Evolutionary conservation across 2,797 vertebrate species (phyloP), one percentile per base, ranked within the genome.

Genomic region (Enteromius argenteus): DNA sequence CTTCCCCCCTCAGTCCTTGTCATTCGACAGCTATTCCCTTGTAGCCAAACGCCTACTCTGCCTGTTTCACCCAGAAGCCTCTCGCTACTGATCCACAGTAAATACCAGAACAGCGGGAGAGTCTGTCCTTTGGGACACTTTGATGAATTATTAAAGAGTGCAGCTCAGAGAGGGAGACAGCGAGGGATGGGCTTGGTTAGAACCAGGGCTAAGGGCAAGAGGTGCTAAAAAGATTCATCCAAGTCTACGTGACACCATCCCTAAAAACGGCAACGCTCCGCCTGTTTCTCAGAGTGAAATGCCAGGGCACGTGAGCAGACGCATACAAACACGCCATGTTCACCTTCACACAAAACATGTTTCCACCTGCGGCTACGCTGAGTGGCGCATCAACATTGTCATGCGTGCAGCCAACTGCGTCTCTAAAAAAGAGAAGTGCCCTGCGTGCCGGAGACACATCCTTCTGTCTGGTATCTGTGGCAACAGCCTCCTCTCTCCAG

Each of bases 141-240:
- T 85, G 85, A 89, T 90, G 51, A 89, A 90, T 89, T 90, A 90
- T 90, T 90, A 86, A 90, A 88, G 32, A 71, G 72, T 58, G 64
- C 68, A 68, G 53, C 19, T 79, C 39, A 62, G 58, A 67, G 71
- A 86, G 53, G 78, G 23, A 75, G 71, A n/a, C 39, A 62, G 58
- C 62, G 71, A 86, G 53, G 78, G 23, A 75, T 77, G 30, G 32
- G 21, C 51, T 46, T n/a, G 37, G 75, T 67, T 76, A 67, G 13
- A 51, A 66, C 8, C 42, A 19, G 62, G 23, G 23, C 30, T 58
- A 80, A 66, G 66, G 58, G 56, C 74, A 72, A 19, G 32, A 81
- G 53, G 79, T 83, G 84, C 76, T 66, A 80, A 88, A 85, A 78
- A 46, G 27, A 71, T 49, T 19, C 60, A 32, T 13, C 56, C 6